Conservation (phyloP, 2,113 vertebrate genomes). For the Neolamprologus sp. region DNA sequence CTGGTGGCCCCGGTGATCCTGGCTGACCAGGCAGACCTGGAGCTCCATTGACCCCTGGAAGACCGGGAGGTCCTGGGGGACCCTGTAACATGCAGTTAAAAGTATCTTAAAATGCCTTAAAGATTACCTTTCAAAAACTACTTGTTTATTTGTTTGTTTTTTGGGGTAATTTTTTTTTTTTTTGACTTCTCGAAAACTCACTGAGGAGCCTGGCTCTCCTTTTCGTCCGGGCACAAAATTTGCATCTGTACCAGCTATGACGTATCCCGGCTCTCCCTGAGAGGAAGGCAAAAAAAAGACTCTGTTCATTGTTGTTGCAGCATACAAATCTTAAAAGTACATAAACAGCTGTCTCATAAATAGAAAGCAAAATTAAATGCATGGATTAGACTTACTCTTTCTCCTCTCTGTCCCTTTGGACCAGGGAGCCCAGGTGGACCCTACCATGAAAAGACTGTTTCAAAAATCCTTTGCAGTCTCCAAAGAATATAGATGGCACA, state of each 20-base stretch:
- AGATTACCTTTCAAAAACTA: not conserved
- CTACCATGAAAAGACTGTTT: constrained; percentile 44
- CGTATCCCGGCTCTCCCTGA: constrained; percentile 85
- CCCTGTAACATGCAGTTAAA: constrained; percentile 36
- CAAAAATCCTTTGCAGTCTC: not conserved
- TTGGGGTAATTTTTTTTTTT: not conserved
- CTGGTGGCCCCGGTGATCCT: constrained; percentile 71
- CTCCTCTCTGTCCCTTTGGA: constrained; percentile 80
- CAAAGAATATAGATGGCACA: not conserved
- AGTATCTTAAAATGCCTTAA: not conserved
- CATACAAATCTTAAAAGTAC: not conserved
- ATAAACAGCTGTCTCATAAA: not conserved
- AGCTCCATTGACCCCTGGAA: constrained; percentile 55
- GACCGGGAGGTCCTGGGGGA: constrained; percentile 61
- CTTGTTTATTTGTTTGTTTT: not conserved
- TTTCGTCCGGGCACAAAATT: constrained; percentile 73
- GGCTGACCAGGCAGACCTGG: constrained; percentile 68
- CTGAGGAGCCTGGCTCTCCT: constrained; percentile 79
- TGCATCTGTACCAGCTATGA: constrained; percentile 74
- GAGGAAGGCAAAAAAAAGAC: not conserved
- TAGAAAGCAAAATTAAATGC: not conserved
- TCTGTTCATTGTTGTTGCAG: not conserved
- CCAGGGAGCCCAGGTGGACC: constrained; percentile 76
- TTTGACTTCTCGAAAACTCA: constrained; percentile 47
- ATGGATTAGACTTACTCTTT: constrained; percentile 72